A percentile compares a stretch with the other conserved stretches of the same genome.
phyloP scores from a whole-genome alignment of 2,888 invertebrate species.

The Aporophyla lueneburgensis region DNA sequence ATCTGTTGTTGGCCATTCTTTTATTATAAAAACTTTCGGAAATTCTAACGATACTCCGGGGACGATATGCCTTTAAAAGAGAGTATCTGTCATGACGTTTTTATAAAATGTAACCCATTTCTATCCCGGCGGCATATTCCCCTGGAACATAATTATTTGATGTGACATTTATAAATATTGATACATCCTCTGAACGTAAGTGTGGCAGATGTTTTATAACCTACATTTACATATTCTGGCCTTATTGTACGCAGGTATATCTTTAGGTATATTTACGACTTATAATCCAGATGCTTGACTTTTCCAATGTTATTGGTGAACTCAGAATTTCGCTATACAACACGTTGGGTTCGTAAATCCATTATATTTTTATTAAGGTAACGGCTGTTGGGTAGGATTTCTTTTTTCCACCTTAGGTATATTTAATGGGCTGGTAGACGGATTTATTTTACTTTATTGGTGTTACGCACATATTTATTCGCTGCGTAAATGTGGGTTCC shows the following conservation, averaged over 20 bases:
- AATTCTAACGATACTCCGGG: slow-evolving; percentile 4
- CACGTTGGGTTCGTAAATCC: slow-evolving; percentile 48
- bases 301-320: slow-evolving; percentile 48
- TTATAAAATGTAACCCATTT: slow-evolving; percentile 17
- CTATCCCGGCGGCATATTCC: slow-evolving; percentile 3
- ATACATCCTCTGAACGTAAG: neutral
- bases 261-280: slow-evolving; percentile 40
- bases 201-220: slow-evolving; percentile 24
- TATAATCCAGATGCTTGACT: slow-evolving; percentile 46
- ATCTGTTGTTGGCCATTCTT: slow-evolving; percentile 8
- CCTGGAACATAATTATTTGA: slow-evolving; percentile 28
- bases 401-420: slow-evolving; percentile 39
- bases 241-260: slow-evolving; percentile 7
- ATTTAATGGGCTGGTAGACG: slow-evolving; percentile 47
- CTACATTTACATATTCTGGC: slow-evolving; percentile 40
- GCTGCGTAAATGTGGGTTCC: slow-evolving; percentile 24
- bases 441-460: slow-evolving; percentile 58
- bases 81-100: slow-evolving; percentile 13
- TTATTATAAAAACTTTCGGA: neutral
- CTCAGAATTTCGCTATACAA: slow-evolving; percentile 41
- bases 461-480: slow-evolving; percentile 41
- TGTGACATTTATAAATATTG: slow-evolving; percentile 39
- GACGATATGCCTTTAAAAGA: slow-evolving; percentile 20
- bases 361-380: slow-evolving; percentile 58
- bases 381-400: slow-evolving; percentile 38